phyloP scores from a whole-genome alignment of 2,888 invertebrate species.

The Elmis aenea region DNA sequence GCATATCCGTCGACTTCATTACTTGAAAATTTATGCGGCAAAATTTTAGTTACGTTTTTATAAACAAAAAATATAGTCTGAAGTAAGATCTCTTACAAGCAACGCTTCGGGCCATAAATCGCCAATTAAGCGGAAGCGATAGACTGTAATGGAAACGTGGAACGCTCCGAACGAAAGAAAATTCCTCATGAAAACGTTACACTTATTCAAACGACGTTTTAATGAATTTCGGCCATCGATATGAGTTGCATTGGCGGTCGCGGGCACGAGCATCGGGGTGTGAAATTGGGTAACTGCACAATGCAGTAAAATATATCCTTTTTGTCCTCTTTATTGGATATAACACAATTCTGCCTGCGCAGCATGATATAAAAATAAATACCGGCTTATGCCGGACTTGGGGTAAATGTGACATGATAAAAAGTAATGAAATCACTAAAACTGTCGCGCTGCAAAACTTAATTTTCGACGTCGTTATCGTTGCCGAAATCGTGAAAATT shows the following conservation, averaged over 20 bases:
- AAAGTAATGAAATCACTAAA: slow-evolving; percentile 35
- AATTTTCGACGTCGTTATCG: slow-evolving; percentile 22
- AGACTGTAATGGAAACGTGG: too few species aligned
- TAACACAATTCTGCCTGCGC: slow-evolving; percentile 34
- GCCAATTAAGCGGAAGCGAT: too few species aligned
- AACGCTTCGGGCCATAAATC: too few species aligned
- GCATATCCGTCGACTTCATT: too few species aligned
- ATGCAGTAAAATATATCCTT: slow-evolving; percentile 38
- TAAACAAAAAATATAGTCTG: too few species aligned
- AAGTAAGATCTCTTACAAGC: too few species aligned
- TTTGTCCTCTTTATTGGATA: slow-evolving; percentile 33
- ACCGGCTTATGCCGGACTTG: slow-evolving; percentile 38
- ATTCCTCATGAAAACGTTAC: not conserved
- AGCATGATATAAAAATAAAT: slow-evolving; percentile 42
- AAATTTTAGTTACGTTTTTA: too few species aligned
- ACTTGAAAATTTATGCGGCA: too few species aligned
- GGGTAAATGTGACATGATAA: slow-evolving; percentile 36
- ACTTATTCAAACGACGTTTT: slow-evolving; percentile 30
- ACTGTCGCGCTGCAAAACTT: slow-evolving; percentile 20
- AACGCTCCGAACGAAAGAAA: too few species aligned
- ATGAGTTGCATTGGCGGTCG: slow-evolving; percentile 40
- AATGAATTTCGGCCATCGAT: slow-evolving; percentile 44
- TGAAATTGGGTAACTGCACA: slow-evolving; percentile 44
- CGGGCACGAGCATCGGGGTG: slow-evolving; percentile 37
- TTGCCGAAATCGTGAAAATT: slow-evolving; percentile 23